These are phyloP conservation scores for Heterodera filipjevi DNA, from an alignment of 2,888 invertebrate species.

Conservation along the genomic window DNA sequence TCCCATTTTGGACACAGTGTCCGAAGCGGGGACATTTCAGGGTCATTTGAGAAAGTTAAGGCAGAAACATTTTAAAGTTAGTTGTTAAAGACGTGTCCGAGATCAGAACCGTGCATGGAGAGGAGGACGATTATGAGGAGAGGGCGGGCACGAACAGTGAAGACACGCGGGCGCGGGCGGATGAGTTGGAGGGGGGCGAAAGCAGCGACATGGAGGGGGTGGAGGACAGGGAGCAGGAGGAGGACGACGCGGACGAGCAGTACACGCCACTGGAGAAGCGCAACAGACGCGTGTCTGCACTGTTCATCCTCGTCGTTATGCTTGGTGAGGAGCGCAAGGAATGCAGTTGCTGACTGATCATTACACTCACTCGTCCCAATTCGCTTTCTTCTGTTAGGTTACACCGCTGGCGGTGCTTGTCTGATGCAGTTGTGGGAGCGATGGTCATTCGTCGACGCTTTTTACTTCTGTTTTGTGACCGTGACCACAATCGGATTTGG, in stretches of 20 bases:
- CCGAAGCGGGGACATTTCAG: slow-evolving; percentile 64
- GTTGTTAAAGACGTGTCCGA: slow-evolving; percentile 55
- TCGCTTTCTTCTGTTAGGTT: slow-evolving; percentile 50
- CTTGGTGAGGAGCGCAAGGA: slow-evolving; percentile 51
- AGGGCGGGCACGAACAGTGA: slow-evolving; percentile 41
- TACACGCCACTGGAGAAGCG: slow-evolving; percentile 42
- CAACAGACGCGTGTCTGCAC: slow-evolving; percentile 63
- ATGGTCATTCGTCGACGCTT: slow-evolving; percentile 65
- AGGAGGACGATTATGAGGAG: slow-evolving; percentile 50
- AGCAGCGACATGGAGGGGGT: slow-evolving; percentile 25
- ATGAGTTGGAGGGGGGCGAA: slow-evolving; percentile 49
- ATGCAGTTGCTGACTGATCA: background rate
- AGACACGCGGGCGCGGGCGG: slow-evolving; percentile 51
- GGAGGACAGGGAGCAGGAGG: slow-evolving; percentile 35
- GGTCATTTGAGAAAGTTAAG: slow-evolving; percentile 37
- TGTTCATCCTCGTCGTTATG: slow-evolving; percentile 65
- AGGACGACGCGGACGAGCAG: slow-evolving; percentile 46
- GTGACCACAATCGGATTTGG: slow-evolving; percentile 66
- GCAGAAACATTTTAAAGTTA: background rate
- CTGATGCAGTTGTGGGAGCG: slow-evolving; percentile 64
- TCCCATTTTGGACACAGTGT: slow-evolving; percentile 43
- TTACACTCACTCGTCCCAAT: background rate
- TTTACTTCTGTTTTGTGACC: slow-evolving; percentile 66
- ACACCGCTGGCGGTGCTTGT: slow-evolving; percentile 65
- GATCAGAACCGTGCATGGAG: slow-evolving; percentile 51